Evolutionary conservation across 2,888 invertebrate species (phyloP), one percentile per base, ranked within the genome.

Genomic region (Hylaea fasciaria): DNA sequence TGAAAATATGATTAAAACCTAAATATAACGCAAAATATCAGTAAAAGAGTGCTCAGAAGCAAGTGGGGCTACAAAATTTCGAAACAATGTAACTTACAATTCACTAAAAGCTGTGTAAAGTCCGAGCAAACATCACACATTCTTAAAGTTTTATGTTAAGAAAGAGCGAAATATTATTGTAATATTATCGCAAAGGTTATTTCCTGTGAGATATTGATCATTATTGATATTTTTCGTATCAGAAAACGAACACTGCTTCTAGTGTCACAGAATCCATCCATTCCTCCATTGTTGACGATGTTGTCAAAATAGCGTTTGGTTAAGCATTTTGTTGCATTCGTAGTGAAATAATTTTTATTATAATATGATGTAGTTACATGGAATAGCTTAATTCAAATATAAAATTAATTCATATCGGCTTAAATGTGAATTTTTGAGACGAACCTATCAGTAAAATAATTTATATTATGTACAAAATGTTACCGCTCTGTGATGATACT

Each of bases 41-140:
- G 69, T 69, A 72, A 76, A 71, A 71, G 64, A 71, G 68, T 65
- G 68, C 54, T 66, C 64, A 73, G 69, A 75, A 73, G 72, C 74
- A 77, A 81, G 78, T 81, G 71, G 73, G 72, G 74, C 76, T 74
- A 52, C 69, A 76, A 80, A 81, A 85, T 86, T 86, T 87, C 81
- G 86, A 90, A 91, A 91, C 90, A 90, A 90, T 85, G 90, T 87
- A 85, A 88, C 92, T 92, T 90, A 93, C 93, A 93, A 89, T 92
- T 91, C 74, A 97, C 95, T 89, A 98, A 95, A 91, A 98, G 95
- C 93, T 97, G 96, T 92, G 97, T 95, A 94, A 98, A 96, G 93
- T 98, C 97, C 86, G 96, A 95, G 94, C 98, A 98, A 93, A 96
- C 96, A 95, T 98, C 98, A 95, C 98, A 98, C 97, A 92, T 92